phyloP scores from a whole-genome alignment of 1,140 invertebrate species.

The Stenopsyche tienmushanensis region DNA sequence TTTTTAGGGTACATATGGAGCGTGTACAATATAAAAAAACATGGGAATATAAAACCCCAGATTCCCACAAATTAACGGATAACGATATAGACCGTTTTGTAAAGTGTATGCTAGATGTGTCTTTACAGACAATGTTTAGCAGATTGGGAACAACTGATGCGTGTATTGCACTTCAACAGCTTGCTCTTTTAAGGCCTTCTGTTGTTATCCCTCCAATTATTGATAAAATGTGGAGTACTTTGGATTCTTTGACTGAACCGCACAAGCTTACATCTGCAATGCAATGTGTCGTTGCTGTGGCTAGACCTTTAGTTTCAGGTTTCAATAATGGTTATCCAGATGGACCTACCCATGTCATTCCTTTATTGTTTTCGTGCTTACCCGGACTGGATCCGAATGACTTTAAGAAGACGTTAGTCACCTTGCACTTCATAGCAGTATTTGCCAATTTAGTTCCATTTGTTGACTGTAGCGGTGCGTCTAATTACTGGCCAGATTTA shows the following conservation, averaged over 20 bases:
- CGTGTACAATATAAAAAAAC: conserved; percentile 49
- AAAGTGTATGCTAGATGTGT: conserved; percentile 65
- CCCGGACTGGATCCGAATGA: conserved; percentile 93
- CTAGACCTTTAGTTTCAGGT: conserved; percentile 68
- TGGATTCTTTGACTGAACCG: conserved; percentile 86
- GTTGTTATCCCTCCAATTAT: conserved; percentile 81
- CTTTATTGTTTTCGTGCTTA: conserved; percentile 74
- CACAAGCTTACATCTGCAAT: conserved; percentile 81
- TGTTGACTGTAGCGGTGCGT: conserved; percentile 79
- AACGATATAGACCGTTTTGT: conserved; percentile 84
- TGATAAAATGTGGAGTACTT: conserved; percentile 73
- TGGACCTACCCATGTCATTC: conserved; percentile 78
- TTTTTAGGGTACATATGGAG: conserved; percentile 51
- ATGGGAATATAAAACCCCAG: conserved; percentile 71
- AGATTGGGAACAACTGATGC: conserved; percentile 67
- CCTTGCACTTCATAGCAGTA: conserved; percentile 76
- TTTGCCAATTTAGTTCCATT: conserved; percentile 77
- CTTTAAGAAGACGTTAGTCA: conserved; percentile 76
- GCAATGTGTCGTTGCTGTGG: conserved; percentile 71
- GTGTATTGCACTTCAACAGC: conserved; percentile 68
- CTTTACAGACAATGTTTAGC: conserved; percentile 75
- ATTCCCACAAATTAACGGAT: conserved; percentile 73
- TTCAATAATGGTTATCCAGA: conserved; percentile 67
- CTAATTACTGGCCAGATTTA: conserved; percentile 65
- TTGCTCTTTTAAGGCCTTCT: conserved; percentile 78